Percentiles rank a stretch among this genome's conserved stretches.
Conservation (phyloP, 2,113 vertebrate species). For the Cariama cristata region DNA sequence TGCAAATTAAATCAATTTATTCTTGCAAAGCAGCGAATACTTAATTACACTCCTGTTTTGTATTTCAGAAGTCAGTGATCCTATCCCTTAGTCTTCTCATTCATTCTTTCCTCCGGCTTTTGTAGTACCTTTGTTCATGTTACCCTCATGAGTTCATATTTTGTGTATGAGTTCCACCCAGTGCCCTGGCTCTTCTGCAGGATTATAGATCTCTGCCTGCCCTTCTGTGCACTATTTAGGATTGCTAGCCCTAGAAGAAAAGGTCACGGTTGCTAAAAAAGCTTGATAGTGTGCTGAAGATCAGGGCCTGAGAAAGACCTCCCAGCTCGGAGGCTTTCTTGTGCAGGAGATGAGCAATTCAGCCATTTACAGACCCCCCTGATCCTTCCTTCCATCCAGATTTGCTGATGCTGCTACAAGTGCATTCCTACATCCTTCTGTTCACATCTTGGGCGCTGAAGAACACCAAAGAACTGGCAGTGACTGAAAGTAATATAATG, state of each 20-base stretch:
- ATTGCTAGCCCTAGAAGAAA: background rate
- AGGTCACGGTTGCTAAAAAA: background rate
- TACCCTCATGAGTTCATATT: background rate
- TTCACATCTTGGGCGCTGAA: background rate
- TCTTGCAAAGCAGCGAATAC: background rate
- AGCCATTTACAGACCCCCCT: background rate
- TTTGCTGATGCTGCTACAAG: background rate
- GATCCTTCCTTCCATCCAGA: background rate
- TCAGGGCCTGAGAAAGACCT: background rate
- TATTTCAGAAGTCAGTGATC: background rate
- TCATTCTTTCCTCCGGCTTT: background rate
- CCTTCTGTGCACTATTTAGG: background rate
- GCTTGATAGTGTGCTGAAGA: background rate
- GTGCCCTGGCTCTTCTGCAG: background rate
- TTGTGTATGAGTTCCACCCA: accelerated
- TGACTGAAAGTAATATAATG: background rate
- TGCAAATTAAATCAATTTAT: background rate
- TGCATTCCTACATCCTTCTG: background rate
- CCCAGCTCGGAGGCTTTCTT: background rate
- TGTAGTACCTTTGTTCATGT: background rate
- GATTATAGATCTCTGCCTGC: background rate
- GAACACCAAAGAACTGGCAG: background rate
- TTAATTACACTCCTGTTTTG: background rate
- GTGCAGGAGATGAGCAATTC: background rate
- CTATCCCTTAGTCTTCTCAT: background rate